phyloP scores from a whole-genome alignment of 92 coral and sea anemone species.

The Parazoanthus darwini region DNA sequence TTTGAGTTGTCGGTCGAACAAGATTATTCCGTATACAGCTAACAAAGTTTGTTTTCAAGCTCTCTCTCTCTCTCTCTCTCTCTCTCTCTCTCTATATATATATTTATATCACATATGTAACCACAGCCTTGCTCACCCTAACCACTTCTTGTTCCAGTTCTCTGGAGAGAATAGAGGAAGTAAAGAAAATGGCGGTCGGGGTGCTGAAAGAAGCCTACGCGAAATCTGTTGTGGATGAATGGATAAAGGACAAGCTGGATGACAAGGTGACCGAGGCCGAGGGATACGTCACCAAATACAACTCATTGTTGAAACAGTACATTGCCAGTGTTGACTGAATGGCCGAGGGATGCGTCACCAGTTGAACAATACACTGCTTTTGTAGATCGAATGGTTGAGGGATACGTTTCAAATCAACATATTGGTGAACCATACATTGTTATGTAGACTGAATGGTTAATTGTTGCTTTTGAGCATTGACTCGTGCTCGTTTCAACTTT shows the following conservation, averaged over 20 bases:
- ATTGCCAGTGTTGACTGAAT: neutral
- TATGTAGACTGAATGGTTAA: neutral
- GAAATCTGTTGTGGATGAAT: slow-evolving; percentile 68
- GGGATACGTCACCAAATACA: slow-evolving; percentile 29
- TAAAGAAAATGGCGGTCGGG: slow-evolving; percentile 45
- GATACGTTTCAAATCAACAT: too few relatives aligned
- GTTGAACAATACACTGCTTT: too few relatives aligned
- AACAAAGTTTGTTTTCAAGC: too few relatives aligned
- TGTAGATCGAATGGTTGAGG: too few relatives aligned
- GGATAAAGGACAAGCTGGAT: slow-evolving; percentile 79
- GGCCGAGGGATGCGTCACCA: neutral
- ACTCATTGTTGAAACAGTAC: neutral
- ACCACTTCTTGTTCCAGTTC: slow-evolving; percentile 48
- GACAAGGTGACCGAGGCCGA: slow-evolving; percentile 63
- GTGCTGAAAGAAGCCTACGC: slow-evolving; percentile 62
- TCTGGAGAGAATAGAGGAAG: slow-evolving; percentile 30
- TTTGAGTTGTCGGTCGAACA: too few relatives aligned
- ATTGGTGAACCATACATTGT: neutral
- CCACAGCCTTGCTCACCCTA: too few relatives aligned
- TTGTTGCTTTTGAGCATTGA: too few relatives aligned
- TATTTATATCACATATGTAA: too few relatives aligned
- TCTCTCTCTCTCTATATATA: too few relatives aligned
- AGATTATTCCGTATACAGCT: too few relatives aligned
- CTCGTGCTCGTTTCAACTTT: too few relatives aligned
- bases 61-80: too few relatives aligned